A percentile compares a stretch with the other conserved stretches of the same genome.
These are phyloP conservation scores for Orientallactaga bullata DNA, from an alignment of 2,113 vertebrate species.

Conservation along the genomic window DNA sequence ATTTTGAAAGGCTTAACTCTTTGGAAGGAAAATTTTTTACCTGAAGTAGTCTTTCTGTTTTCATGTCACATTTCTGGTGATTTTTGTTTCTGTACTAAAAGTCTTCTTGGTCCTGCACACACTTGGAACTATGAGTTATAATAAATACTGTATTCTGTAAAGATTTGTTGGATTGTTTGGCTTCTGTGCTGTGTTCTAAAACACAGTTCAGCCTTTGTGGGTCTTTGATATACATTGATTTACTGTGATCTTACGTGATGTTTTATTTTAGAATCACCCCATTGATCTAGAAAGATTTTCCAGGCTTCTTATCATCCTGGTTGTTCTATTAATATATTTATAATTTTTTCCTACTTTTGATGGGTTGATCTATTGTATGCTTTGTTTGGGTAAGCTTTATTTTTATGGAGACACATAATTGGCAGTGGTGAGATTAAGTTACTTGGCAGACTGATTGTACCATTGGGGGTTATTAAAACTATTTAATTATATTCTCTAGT, in stretches of 20 bases:
- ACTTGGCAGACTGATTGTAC: neutral
- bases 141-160: slow-evolving; percentile 37
- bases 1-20: neutral
- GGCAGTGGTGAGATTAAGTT: neutral
- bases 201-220: neutral
- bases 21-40: slow-evolving; percentile 14
- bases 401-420: slow-evolving; percentile 13
- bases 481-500: slow-evolving; percentile 22
- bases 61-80: neutral
- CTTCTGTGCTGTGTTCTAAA: neutral
- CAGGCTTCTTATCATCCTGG: neutral
- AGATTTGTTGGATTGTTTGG: neutral
- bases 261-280: slow-evolving; percentile 11
- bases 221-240: slow-evolving; percentile 4
- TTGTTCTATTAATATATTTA: slow-evolving; percentile 25
- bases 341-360: neutral
- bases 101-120: neutral
- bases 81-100: slow-evolving; percentile 27
- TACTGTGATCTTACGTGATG: neutral
- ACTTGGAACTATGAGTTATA: slow-evolving; percentile 1
- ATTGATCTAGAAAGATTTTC: neutral
- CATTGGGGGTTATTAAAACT: slow-evolving; percentile 25
- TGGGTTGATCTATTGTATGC: neutral
- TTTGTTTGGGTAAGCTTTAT: slow-evolving; percentile 10
- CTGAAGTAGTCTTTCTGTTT: slow-evolving; percentile 40